A percentile compares a stretch with the other conserved stretches of the same genome.
Conservation (phyloP, 2,888 invertebrate species). For the Lydus trimaculatus region DNA sequence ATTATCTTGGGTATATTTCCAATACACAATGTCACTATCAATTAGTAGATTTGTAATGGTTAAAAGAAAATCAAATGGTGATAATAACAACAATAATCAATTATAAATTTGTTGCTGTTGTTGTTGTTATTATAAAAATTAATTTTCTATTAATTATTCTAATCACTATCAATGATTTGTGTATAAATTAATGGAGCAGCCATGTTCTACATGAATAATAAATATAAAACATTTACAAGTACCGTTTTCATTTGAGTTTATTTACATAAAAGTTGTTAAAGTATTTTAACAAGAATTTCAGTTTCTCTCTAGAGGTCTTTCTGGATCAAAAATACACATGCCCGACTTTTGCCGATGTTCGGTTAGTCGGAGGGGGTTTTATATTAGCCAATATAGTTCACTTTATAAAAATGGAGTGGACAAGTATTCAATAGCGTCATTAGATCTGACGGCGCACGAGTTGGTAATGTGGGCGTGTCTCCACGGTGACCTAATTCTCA, state of each 20-base stretch:
- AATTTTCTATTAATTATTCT: background rate
- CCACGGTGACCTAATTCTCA: too few species aligned
- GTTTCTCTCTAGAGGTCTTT: background rate
- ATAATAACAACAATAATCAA: background rate
- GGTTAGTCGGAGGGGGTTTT: too few species aligned
- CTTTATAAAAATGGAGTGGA: too few species aligned
- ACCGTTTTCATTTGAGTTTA: background rate
- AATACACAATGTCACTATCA: conserved; percentile 10
- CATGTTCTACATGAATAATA: background rate
- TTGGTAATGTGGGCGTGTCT: too few species aligned
- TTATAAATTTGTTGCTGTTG: background rate
- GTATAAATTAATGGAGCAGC: background rate
- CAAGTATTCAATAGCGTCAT: too few species aligned
- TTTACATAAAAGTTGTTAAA: background rate
- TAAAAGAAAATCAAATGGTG: background rate
- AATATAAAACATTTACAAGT: background rate
- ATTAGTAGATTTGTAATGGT: background rate
- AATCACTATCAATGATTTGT: background rate
- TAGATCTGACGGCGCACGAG: too few species aligned
- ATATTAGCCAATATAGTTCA: too few species aligned
- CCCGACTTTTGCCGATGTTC: too few species aligned
- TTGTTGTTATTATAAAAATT: background rate
- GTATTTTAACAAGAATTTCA: background rate
- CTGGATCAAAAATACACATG: too few species aligned
- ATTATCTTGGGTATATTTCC: background rate